Base-by-base conservation (phyloP, 2,888 invertebrate genomes). In the Sesamia inferens region DNA sequence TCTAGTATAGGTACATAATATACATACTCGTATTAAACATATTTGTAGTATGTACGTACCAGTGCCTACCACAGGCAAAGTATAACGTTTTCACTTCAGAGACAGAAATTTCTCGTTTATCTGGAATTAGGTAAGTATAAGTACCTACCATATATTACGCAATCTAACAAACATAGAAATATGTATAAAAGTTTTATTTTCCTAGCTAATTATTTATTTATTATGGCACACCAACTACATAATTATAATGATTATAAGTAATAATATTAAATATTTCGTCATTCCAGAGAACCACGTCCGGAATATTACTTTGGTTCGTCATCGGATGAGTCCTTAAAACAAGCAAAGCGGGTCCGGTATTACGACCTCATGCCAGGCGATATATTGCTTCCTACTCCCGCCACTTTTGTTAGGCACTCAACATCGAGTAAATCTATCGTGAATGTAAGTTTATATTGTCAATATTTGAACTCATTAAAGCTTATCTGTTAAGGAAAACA, bases 341-440 rank as follows among this genome's bases (percentile, higher is more conserved):
- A 76, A 48, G 87, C 81, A 51, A 89, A 94, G 79, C 90, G 79
- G 83, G 94, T 95, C 7, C 90, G 91, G n/a, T 95, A 94, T 81
- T 89, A 80, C 48, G 94, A 94, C 74, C 84, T 92, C 2, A 55
- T 90, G 81, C 92, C 94, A 0, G 90, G 92, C 2, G 93, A 94
- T 67, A 91, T 95, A n/a, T 63, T 88, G 74, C 62, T 96, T 63
- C 92, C 94, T 0, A 87, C 90, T 0, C 93, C 94, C 0, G 78
- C 75, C 5, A 90, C 91, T 16, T 72, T 93, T 6, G 85, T 95
- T 42, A 93, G 90, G 75, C 95, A 96, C 77, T 90, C 94, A 2
- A 82, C 90, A 16, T 94, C 95, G 5, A 91, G 94, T 86, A 89
- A 87, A 81, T 93, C 93, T 66, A 94, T 95, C 75, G 88, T 95